These are phyloP conservation scores for Azemiops feae DNA, from an alignment of 2,113 vertebrate genomes.

Conservation along the genomic window DNA sequence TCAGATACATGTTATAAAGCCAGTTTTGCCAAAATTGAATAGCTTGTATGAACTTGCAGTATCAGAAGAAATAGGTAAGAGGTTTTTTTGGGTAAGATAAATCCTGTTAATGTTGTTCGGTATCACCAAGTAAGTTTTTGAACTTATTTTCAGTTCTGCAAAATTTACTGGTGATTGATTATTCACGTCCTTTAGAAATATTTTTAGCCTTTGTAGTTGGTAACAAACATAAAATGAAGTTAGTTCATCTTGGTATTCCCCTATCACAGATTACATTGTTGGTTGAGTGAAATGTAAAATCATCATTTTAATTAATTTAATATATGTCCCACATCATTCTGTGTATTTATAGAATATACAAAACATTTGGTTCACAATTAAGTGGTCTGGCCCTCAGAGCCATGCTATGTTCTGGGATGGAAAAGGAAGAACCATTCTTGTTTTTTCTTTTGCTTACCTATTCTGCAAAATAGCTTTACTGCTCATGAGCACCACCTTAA, in stretches of 20 bases:
- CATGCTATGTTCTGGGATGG: not conserved
- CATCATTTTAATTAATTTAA: not conserved
- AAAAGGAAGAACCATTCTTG: not conserved
- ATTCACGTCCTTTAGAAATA: not conserved
- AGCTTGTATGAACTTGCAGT: slow-evolving; percentile 79
- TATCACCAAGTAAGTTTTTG: not conserved
- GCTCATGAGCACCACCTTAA: not conserved
- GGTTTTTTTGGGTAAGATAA: not conserved
- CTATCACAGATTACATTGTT: not conserved
- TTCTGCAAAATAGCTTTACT: not conserved
- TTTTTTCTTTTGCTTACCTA: not conserved
- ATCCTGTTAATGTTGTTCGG: not conserved
- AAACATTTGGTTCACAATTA: not conserved
- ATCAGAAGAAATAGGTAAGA: slow-evolving; percentile 75
- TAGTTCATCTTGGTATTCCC: not conserved
- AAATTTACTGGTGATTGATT: not conserved
- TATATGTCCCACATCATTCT: not conserved
- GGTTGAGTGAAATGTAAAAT: not conserved
- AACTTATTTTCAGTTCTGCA: not conserved
- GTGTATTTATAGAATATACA: not conserved
- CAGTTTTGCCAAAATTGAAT: slow-evolving; percentile 88
- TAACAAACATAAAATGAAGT: not conserved
- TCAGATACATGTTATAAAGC: slow-evolving; percentile 93
- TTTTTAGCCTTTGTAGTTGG: not conserved
- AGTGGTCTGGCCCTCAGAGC: not conserved